A percentile compares a stretch with the other conserved stretches of the same genome.
phyloP scores from a whole-genome alignment of 1,140 invertebrate genomes.

The Xylocopa sonorina region DNA sequence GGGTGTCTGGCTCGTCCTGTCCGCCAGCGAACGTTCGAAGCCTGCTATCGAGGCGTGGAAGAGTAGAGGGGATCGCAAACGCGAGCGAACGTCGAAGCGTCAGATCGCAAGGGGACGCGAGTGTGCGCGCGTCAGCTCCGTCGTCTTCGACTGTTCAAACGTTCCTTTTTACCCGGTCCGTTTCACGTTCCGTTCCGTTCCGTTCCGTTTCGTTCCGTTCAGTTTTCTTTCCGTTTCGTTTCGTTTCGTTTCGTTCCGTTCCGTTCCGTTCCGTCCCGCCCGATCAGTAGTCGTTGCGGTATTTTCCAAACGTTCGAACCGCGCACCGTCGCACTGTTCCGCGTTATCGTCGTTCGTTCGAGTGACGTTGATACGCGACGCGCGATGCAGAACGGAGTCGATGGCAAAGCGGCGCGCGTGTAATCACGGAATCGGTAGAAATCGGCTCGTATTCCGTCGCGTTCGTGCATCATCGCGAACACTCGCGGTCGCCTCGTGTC shows the following conservation, averaged over 20 bases:
- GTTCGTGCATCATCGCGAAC: background rate
- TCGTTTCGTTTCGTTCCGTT: background rate
- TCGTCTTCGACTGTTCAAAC: constrained; percentile 41
- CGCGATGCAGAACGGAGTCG: constrained; percentile 6
- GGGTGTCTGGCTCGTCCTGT: constrained; percentile 45
- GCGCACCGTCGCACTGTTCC: no score
- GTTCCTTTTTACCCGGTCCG: background rate
- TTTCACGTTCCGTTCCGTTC: background rate
- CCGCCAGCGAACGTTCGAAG: constrained; percentile 19
- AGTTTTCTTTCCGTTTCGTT: background rate
- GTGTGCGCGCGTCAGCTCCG: constrained; percentile 66
- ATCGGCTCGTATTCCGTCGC: background rate
- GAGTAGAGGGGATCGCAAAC: constrained; percentile 58
- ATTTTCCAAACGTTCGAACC: background rate
- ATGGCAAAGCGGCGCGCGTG: background rate
- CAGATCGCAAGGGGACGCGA: constrained; percentile 75
- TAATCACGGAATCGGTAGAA: background rate
- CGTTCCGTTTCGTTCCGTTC: background rate
- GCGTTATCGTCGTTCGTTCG: background rate
- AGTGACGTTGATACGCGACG: background rate
- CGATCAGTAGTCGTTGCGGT: background rate
- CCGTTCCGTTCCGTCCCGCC: no score
- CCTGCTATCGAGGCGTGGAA: background rate
- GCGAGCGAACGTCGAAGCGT: constrained; percentile 30
- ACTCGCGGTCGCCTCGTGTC: background rate